Evolutionary conservation across 2,888 invertebrate species (phyloP).

Genomic region (Eupithecia subfuscata): DNA sequence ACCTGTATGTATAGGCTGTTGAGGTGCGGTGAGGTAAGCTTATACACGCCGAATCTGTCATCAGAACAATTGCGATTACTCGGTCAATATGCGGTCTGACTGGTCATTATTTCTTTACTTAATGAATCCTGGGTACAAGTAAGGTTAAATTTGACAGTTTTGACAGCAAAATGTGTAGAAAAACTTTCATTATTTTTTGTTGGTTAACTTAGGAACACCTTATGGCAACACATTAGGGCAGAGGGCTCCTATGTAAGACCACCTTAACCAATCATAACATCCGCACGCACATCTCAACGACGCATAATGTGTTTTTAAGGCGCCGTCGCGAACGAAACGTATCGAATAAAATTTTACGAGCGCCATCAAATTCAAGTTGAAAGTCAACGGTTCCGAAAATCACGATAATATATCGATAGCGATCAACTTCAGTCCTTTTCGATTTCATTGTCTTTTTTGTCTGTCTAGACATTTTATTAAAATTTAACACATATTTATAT

Average conservation of each 20-base stretch:
- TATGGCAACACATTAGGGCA: background rate
- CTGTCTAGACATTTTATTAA: background rate
- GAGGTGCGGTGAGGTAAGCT: too few species aligned
- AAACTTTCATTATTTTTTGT: too few species aligned
- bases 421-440: conserved; percentile 6
- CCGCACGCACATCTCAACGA: conserved; percentile 9
- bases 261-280: conserved; percentile 7
- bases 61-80: too few species aligned
- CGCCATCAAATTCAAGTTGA: conserved; percentile 12
- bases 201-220: background rate
- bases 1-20: too few species aligned
- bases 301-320: conserved; percentile 25
- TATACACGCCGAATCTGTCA: too few species aligned
- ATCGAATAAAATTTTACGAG: conserved; percentile 27
- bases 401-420: conserved; percentile 6
- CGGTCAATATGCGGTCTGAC: too few species aligned
- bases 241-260: background rate
- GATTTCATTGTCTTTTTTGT: conserved; percentile 6
- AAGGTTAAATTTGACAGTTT: too few species aligned
- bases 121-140: too few species aligned
- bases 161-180: too few species aligned
- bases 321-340: conserved; percentile 19
- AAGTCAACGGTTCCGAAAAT: conserved; percentile 16
- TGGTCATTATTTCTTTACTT: too few species aligned
- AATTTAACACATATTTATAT: too few species aligned